These are phyloP conservation scores for Ericerus pela DNA, from an alignment of 1,140 invertebrate genomes.

Conservation along the genomic window DNA sequence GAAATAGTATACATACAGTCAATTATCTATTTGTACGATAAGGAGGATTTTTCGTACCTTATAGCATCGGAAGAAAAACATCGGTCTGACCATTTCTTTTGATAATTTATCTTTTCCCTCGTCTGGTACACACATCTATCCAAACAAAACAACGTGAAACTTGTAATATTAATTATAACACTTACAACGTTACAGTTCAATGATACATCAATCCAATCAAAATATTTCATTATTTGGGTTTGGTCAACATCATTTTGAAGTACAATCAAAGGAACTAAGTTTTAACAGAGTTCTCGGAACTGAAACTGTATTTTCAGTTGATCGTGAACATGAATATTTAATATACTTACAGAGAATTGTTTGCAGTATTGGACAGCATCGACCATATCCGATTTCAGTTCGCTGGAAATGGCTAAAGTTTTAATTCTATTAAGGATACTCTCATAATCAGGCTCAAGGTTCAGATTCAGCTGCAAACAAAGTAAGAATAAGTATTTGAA, in stretches of 20 bases:
- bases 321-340: neutral
- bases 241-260: neutral
- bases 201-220: neutral
- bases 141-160: constrained; percentile 19
- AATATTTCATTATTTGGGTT: too few species aligned
- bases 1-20: neutral
- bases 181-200: neutral
- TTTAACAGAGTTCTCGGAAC: too few species aligned
- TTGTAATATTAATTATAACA: neutral
- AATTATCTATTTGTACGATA: neutral
- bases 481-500: too few species aligned
- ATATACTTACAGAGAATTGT: constrained; percentile 41
- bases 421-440: constrained; percentile 41
- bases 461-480: constrained; percentile 29
- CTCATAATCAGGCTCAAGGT: constrained; percentile 44
- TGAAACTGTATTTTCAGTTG: too few species aligned
- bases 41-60: constrained; percentile 32
- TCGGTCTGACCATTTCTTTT: constrained; percentile 42
- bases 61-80: constrained; percentile 53
- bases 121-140: constrained; percentile 49
- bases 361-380: constrained; percentile 46
- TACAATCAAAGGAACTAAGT: too few species aligned
- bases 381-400: constrained; percentile 43
- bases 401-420: constrained; percentile 39
- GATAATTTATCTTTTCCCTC: constrained; percentile 41